Evolutionary conservation across 2,888 invertebrate genomes (phyloP), one percentile per base, ranked within the genome.

Genomic region (Cylloceria caligata): DNA sequence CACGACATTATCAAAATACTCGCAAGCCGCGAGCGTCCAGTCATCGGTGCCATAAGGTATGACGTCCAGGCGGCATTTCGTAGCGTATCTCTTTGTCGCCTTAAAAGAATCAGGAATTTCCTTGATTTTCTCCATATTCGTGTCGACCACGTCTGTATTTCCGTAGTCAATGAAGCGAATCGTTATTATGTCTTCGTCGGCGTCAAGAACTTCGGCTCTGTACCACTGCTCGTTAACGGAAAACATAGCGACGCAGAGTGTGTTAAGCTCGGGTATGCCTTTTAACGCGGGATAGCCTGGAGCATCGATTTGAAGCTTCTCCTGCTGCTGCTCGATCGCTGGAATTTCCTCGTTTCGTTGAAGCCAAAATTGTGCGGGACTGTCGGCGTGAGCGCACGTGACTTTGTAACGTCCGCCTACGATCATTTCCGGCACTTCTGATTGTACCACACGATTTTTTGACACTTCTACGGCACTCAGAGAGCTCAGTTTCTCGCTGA

Each of bases 141-240:
- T 96, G 60, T 95, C 94, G 0, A 96, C 93, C 0, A 96, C 95
- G 86, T 97, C 97, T 0, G 96, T 96, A 88, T 96, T 97, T 9
- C 97, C 97, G 87, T 95, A 97, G 90, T 97, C 97, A 13, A 96
- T 94, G 87, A 97, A 97, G 39, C 96, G 94, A 0, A 97, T 95
- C 0, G 96, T 96, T 9, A 95, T 96, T 47, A 96, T 95, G 83
- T 97, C 96, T 5, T 95, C 94, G 83, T 96, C 96, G 0, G 96
- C 95, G 90, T 97, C 97, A 49, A 98, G 94, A 7, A 99, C 96
- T 89, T 96, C 96, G 0, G 98, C 99, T 78, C 99, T 95, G 92
- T 99, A 99, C 99, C 99, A 99, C 84, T 95, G 95, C 49, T 96
- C 96, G 90, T 99, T 98, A 1, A 95, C 96, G 0, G 96, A 95